A percentile compares a stretch with the other conserved stretches of the same genome.
Conservation (phyloP, 2,888 invertebrate genomes). For the Strigamia crassipes region DNA sequence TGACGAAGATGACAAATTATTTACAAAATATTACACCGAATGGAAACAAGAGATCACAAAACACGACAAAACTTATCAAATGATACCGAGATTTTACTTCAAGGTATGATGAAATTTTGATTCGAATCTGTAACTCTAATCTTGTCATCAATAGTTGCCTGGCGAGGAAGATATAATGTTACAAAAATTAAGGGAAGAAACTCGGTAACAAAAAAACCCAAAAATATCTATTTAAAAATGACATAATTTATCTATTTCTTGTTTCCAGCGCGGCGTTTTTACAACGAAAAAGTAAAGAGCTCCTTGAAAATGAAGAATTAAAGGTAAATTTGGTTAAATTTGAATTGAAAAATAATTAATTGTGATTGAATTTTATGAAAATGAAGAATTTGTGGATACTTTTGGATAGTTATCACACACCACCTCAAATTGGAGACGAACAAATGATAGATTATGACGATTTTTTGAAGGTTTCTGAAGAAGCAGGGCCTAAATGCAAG, state of each 20-base stretch:
- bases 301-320: conserved; percentile 85
- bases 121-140: not conserved
- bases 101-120: conserved; percentile 54
- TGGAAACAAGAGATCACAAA: conserved; percentile 54
- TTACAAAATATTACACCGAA: conserved; percentile 55
- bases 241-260: not conserved
- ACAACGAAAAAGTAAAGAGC: conserved; percentile 79
- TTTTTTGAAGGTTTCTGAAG: conserved; percentile 76
- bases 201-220: conserved; percentile 60
- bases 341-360: not conserved
- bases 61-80: conserved; percentile 52
- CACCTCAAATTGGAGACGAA: conserved; percentile 74
- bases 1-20: conserved; percentile 54
- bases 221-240: not conserved
- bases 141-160: conserved; percentile 64
- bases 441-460: conserved; percentile 83
- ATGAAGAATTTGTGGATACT: conserved; percentile 76
- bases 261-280: conserved; percentile 75
- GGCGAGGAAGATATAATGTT: conserved; percentile 75
- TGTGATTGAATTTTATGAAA: not conserved
- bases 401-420: conserved; percentile 79
- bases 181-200: conserved; percentile 84
- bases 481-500: conserved; percentile 77
- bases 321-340: conserved; percentile 59
- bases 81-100: conserved; percentile 57